Conservation (phyloP, 1,140 invertebrate species). For the Drosophila grimshawi region DNA sequence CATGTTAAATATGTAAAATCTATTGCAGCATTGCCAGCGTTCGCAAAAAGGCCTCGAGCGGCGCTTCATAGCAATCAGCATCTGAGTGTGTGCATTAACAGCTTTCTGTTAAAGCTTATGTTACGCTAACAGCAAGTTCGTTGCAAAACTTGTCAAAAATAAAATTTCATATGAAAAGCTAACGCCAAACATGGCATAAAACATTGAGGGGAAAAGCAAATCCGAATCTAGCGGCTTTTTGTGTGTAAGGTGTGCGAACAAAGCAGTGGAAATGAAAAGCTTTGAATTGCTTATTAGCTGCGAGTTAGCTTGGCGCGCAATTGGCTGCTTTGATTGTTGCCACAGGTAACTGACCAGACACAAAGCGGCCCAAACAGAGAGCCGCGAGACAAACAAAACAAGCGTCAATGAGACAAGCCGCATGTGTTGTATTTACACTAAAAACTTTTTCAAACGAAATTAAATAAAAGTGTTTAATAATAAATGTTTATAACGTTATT, state of each 20-base stretch:
- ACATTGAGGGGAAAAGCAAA: slow-evolving; percentile 36
- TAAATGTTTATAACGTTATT: too few relatives aligned
- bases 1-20: too few relatives aligned
- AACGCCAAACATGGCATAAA: not conserved
- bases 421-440: slow-evolving; percentile 4
- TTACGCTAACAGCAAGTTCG: slow-evolving; percentile 26
- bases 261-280: slow-evolving; percentile 30
- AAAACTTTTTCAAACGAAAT: too few relatives aligned
- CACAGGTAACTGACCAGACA: slow-evolving; percentile 84
- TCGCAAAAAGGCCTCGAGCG: too few relatives aligned
- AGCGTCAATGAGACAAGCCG: slow-evolving; percentile 22
- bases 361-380: slow-evolving; percentile 82
- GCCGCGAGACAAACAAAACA: slow-evolving; percentile 47
- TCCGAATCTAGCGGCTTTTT: slow-evolving; percentile 45
- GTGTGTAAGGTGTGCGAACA: slow-evolving; percentile 17
- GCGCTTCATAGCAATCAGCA: slow-evolving; percentile 21
- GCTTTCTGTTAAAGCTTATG: slow-evolving; percentile 24
- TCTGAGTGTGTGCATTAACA: slow-evolving; percentile 1
- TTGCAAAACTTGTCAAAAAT: slow-evolving; percentile 13
- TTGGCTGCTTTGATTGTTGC: slow-evolving; percentile 69
- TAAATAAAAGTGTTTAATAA: too few relatives aligned
- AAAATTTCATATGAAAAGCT: slow-evolving; percentile 25
- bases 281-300: slow-evolving; percentile 56
- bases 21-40: too few relatives aligned
- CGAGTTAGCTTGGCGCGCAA: slow-evolving; percentile 59